phyloP scores from a whole-genome alignment of 2,797 vertebrate genomes.

The Crocidura indochinensis region DNA sequence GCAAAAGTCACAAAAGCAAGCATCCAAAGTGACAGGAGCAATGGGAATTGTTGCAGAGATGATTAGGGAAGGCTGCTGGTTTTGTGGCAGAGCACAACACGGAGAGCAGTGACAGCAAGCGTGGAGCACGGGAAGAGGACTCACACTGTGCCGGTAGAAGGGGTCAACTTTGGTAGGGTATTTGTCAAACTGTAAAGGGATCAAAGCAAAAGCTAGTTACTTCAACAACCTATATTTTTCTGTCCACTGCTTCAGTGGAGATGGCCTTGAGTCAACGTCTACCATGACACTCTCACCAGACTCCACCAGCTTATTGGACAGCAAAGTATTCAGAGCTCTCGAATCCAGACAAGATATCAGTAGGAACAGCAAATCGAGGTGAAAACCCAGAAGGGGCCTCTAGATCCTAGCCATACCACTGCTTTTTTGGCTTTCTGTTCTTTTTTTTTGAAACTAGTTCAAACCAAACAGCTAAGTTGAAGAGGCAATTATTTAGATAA shows the following conservation, averaged over 20 bases:
- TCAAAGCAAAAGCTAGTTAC: slow-evolving; percentile 93
- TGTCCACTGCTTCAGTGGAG: slow-evolving; percentile 41
- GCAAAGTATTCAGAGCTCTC: neutral
- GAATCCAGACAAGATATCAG: neutral
- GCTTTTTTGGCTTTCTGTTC: neutral
- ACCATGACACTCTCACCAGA: slow-evolving; percentile 70
- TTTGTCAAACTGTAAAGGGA: slow-evolving; percentile 99
- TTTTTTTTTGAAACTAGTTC: neutral
- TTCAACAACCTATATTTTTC: slow-evolving; percentile 78
- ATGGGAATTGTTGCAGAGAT: slow-evolving; percentile 87
- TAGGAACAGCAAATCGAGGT: neutral
- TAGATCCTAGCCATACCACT: neutral
- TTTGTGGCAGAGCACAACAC: slow-evolving; percentile 84
- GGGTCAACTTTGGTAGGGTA: slow-evolving; percentile 99
- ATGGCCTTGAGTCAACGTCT: slow-evolving; percentile 43
- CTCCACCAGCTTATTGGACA: neutral
- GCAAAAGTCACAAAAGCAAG: slow-evolving; percentile 88
- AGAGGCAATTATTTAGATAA: neutral
- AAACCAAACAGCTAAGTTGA: neutral
- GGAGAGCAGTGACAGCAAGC: slow-evolving; percentile 85
- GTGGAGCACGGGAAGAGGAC: slow-evolving; percentile 90
- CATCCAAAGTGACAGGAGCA: slow-evolving; percentile 84
- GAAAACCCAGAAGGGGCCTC: neutral
- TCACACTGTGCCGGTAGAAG: slow-evolving; percentile 99
- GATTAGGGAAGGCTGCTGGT: slow-evolving; percentile 85